These are phyloP conservation scores for Conistra vaccinii DNA, from an alignment of 2,888 invertebrate genomes.

Conservation along the genomic window DNA sequence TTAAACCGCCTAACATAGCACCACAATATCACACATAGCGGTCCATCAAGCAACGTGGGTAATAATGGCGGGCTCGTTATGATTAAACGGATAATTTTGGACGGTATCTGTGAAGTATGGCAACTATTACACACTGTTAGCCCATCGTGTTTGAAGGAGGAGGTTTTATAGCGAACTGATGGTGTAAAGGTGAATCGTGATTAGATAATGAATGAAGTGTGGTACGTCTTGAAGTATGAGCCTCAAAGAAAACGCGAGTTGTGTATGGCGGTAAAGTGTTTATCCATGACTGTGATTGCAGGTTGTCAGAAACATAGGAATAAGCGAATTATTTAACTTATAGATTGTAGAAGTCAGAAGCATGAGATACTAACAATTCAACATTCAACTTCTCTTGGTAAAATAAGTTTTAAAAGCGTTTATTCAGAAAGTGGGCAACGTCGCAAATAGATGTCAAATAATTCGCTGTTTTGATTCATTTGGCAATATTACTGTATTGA, in stretches of 20 bases:
- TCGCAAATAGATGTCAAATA: too few relatives aligned
- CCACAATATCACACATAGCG: conserved; percentile 71
- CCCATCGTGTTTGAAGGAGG: conserved; percentile 56
- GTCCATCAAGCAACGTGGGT: conserved; percentile 71
- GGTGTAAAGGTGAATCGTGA: conserved; percentile 57
- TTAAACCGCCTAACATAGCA: conserved; percentile 47
- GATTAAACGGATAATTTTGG: conserved; percentile 82
- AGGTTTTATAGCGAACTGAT: conserved; percentile 50
- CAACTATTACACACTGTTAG: conserved; percentile 71
- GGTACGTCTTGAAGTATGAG: conserved; percentile 3
- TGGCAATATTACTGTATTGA: too few relatives aligned
- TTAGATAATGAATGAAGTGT: conserved; percentile 59
- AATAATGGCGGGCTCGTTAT: conserved; percentile 77
- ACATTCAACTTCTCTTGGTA: not conserved
- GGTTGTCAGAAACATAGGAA: not conserved
- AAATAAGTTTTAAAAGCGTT: not conserved
- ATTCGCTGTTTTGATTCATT: too few relatives aligned
- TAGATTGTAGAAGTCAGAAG: not conserved
- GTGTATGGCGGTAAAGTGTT: not conserved
- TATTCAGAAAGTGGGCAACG: too few relatives aligned
- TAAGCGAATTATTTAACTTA: not conserved
- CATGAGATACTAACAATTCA: not conserved
- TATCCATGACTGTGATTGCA: conserved; percentile 1
- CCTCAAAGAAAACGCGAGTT: not conserved
- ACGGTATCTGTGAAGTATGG: conserved; percentile 74